A percentile compares a stretch with the other conserved stretches of the same genome.
Evolutionary conservation across 2,113 vertebrate species (phyloP).

Genomic region (Hypocryptadius cinnamomeus): DNA sequence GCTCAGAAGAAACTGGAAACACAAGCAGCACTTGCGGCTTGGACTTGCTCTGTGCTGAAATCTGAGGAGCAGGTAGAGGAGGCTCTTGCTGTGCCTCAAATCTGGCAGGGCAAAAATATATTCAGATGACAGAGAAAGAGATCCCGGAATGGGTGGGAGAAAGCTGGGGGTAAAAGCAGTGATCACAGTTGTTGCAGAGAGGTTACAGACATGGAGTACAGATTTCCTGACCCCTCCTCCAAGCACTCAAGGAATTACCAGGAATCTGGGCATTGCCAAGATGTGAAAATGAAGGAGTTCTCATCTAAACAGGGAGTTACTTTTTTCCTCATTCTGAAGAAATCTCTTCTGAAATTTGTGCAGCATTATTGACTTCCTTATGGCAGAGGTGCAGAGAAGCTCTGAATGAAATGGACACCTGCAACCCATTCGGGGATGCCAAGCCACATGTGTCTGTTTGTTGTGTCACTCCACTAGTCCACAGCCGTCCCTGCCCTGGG

Average conservation of each 20-base stretch:
- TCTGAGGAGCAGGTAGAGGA: neutral
- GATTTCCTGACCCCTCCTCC: neutral
- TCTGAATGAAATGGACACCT: neutral
- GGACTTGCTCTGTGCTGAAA: neutral
- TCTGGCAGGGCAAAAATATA: neutral
- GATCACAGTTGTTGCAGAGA: neutral
- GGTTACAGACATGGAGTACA: neutral
- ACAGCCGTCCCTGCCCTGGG: fast-evolving
- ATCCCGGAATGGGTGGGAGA: neutral
- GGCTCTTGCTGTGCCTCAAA: neutral
- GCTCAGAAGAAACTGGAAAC: neutral
- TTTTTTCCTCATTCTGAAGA: neutral
- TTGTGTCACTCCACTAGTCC: too few relatives aligned
- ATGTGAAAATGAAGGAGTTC: neutral
- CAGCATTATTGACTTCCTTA: neutral
- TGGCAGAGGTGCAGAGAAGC: neutral
- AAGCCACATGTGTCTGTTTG: fast-evolving
- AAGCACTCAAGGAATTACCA: neutral
- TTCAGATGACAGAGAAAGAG: neutral
- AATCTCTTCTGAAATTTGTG: neutral
- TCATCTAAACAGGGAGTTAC: fast-evolving
- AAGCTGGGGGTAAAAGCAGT: neutral
- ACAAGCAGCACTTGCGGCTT: fast-evolving
- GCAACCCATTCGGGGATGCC: fast-evolving
- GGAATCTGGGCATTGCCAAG: neutral